Base-by-base conservation (phyloP, 2,113 vertebrate species). In the Varanus salvator region DNA sequence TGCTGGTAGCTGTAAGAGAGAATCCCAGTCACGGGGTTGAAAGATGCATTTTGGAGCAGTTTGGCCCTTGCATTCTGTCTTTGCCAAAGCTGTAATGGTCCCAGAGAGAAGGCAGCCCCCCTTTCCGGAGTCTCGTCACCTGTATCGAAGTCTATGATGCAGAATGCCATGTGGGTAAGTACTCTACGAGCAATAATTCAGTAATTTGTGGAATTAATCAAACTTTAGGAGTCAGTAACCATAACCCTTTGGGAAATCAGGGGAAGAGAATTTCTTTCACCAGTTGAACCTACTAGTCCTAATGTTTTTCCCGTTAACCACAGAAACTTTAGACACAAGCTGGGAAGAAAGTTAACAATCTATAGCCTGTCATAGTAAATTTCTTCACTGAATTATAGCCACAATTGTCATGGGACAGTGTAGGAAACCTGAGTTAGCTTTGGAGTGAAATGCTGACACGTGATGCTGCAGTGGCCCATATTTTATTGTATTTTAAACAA, bases 191-290 rank as follows among this genome's bases (percentile, higher is more conserved):
- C 64, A n/a, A 64, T 60, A 78, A 25, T 44, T 81, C 91, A 44
- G 77, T 76, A 82, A 95, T 90, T 93, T 92, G 50, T 0, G 0
- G 60, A 80, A 38, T 89, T 93, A 93, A 93, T 84, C 64, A 4
- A 95, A 88, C 50, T 4, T 0, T 38, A 14, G n/a, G 54, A 92
- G 76, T 38, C 85, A 87, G 57, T 71, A 91, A 89, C 88, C 66
- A 66, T 84, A 93, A 85, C 78, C 94, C 95, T 89, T 57, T 90
- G 94, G 92, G 93, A 95, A 95, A 95, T 95, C 91, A 94, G 2
- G 52, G 21, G 77, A 88, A 92, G 27, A 93, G 84, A 14, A 94
- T 25, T 0, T 0, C 0, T 91, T 86, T 93, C 86, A 80, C 88
- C 52, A 50, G 84, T 90, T 92, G 60, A 94, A 90, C 89, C 91